Base-by-base conservation (phyloP, 92 coral and sea anemone genomes). In the Scolanthus callimorphus region DNA sequence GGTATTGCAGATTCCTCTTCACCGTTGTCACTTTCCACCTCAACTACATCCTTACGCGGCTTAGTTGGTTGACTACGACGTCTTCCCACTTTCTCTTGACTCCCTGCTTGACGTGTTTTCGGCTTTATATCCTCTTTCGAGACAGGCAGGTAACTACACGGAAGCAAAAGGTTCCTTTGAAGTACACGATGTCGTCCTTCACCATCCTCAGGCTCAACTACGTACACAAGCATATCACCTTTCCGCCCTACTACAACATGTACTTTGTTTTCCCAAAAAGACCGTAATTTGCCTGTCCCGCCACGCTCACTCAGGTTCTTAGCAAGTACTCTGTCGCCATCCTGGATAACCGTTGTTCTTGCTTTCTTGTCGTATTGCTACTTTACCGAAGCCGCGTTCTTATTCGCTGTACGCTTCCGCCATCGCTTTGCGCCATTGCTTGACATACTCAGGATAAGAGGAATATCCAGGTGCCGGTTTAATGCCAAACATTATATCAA, bases 371-470 rank as follows among this genome's bases (percentile, higher is more conserved):
- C 70, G 29, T 67, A 75, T 12, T 66, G 55, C 47, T 25, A 66
- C 24, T 75, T 75, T 2, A 74, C 59, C 17, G 29, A 29, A 60
- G 51, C 76, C 15, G 69, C 76, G 49, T 49, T 67, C 39, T 38
- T 24, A 19, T 52, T 48, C 15, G 65, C 64, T 51, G 49, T 78
- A 84, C 11, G 86, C 85, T 51, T 77, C 85, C 20, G 20, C 22
- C 85, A 84, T 84, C 12, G 71, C 85, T 59, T 31, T 17, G 29
- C 75, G 53, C 85, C 91, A 84, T 24, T 38, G 47, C 48, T 59
- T 84, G 0, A 78, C 82, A 39, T 73, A 84, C 53, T 84, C 75
- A 27, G 81, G 81, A 34, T 84, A 77, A 38, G 65, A 78, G 0
- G 73, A 55, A 29, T 78, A 49, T 24, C 76, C 78, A 21, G 28